phyloP scores from a whole-genome alignment of 2,797 vertebrate species.

The Podargus strigoides region DNA sequence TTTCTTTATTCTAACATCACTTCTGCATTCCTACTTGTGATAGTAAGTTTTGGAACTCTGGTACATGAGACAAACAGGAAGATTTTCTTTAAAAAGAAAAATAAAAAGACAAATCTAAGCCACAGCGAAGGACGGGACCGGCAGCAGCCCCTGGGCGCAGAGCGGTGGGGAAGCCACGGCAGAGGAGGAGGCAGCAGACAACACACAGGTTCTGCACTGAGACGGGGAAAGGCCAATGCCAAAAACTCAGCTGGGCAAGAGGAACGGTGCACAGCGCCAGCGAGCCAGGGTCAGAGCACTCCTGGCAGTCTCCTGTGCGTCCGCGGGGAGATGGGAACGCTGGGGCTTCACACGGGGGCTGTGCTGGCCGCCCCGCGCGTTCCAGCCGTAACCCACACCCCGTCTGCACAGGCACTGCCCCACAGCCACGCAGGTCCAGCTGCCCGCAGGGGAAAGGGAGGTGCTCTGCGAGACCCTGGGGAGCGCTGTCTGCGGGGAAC shows the following conservation, averaged over 20 bases:
- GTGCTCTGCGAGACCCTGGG: too few relatives aligned
- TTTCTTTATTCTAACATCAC: conserved; percentile 51
- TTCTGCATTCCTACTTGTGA: conserved; percentile 1
- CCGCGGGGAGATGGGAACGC: rapidly evolving
- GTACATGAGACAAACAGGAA: neutral
- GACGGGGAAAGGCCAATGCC: neutral
- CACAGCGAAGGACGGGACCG: neutral
- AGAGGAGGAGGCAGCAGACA: neutral
- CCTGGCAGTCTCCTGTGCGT: rapidly evolving
- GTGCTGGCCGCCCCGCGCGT: rapidly evolving
- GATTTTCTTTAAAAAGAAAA: neutral
- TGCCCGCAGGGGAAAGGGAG: too few relatives aligned
- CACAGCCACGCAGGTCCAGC: too few relatives aligned
- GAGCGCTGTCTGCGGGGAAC: too few relatives aligned
- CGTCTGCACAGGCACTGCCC: too few relatives aligned
- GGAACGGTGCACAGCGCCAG: neutral
- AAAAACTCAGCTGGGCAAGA: neutral
- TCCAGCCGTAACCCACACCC: too few relatives aligned
- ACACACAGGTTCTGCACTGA: neutral
- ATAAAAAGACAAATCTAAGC: neutral
- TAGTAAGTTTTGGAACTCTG: neutral
- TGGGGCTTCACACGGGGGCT: neutral
- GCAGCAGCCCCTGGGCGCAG: neutral
- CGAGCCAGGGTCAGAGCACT: rapidly evolving
- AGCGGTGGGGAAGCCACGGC: neutral